Conservation (phyloP, 2,797 vertebrate genomes). For the Clangula hyemalis region DNA sequence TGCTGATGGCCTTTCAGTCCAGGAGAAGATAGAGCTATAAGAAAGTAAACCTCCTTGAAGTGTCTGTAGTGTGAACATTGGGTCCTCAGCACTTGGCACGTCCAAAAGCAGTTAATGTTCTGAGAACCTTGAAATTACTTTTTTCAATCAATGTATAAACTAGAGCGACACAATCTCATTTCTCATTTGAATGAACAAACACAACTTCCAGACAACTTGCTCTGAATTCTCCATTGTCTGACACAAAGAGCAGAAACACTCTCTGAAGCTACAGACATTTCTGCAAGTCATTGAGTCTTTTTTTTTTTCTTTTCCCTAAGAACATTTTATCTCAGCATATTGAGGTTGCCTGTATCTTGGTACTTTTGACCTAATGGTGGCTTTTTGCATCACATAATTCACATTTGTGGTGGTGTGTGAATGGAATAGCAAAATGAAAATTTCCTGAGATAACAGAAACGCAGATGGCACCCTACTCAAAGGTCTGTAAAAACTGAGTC, state of each 20-base stretch:
- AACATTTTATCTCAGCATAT: neutral
- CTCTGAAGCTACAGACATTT: neutral
- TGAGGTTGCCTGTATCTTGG: neutral
- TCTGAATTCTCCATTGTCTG: neutral
- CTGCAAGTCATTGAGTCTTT: neutral
- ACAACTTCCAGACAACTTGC: neutral
- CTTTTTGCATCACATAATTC: neutral
- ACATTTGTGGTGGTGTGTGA: neutral
- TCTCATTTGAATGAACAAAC: neutral
- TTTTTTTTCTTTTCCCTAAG: neutral
- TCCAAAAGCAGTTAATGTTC: neutral
- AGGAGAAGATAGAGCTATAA: neutral
- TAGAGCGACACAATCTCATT: neutral
- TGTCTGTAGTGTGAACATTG: neutral
- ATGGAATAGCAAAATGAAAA: slow-evolving; percentile 17
- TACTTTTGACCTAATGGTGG: neutral
- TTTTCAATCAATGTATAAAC: neutral
- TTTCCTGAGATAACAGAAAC: slow-evolving; percentile 34
- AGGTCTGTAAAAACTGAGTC: slow-evolving; percentile 27
- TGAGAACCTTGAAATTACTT: neutral
- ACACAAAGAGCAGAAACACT: neutral
- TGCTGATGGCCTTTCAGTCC: neutral
- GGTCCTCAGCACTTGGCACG: neutral
- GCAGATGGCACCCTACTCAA: neutral
- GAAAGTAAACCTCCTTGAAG: neutral